A percentile compares a stretch with the other conserved stretches of the same genome.
Conservation (phyloP, 2,888 invertebrate genomes). For the Tetragonula carbonaria region DNA sequence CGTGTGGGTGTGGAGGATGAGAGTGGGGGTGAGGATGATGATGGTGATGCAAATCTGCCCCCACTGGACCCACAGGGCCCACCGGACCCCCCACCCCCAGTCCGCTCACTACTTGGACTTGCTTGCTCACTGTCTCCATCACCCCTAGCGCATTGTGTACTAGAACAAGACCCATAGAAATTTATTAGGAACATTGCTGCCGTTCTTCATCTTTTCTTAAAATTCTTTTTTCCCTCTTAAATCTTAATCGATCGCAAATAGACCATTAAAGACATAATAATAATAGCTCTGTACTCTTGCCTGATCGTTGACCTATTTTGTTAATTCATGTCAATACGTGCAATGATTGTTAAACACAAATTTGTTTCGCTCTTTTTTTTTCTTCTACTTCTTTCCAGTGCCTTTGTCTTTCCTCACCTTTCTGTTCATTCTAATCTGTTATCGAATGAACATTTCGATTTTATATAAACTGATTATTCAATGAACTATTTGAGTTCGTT, state of each 20-base stretch:
- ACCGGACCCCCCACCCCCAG: constrained; percentile 82
- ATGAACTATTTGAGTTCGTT: too few relatives aligned
- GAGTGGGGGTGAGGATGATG: constrained; percentile 81
- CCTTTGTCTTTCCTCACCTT: neutral
- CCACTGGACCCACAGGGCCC: constrained; percentile 80
- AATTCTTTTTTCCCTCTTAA: neutral
- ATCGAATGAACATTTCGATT: neutral
- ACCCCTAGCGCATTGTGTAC: constrained; percentile 82
- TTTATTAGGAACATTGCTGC: constrained; percentile 7
- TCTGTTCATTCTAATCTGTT: neutral
- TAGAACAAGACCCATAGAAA: constrained; percentile 72
- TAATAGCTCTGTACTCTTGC: neutral
- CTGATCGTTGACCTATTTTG: neutral
- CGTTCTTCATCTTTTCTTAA: neutral
- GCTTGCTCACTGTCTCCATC: constrained; percentile 83
- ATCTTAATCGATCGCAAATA: neutral
- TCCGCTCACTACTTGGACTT: constrained; percentile 83
- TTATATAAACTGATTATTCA: neutral
- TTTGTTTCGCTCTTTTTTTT: neutral
- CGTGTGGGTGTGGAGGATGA: constrained; percentile 74
- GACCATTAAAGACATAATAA: neutral
- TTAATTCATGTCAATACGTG: neutral
- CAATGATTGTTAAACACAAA: neutral
- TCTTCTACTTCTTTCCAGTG: neutral
- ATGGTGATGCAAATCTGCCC: constrained; percentile 82